Conservation (phyloP, 2,113 vertebrate species). For the Heteronetta atricapilla region DNA sequence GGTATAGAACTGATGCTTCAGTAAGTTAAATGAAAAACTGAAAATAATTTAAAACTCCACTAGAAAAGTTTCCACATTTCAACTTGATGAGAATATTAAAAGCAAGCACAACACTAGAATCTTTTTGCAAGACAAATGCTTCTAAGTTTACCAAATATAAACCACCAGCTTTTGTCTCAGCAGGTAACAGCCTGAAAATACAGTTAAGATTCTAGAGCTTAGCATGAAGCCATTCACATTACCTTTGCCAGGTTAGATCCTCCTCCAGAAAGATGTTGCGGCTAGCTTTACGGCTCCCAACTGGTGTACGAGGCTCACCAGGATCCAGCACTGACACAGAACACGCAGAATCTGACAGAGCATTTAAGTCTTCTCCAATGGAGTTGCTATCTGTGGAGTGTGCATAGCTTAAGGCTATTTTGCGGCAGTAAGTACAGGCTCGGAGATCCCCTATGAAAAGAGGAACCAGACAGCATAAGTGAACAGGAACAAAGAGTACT, state of each 20-base stretch:
- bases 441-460: slow-evolving; percentile 88
- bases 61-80: background rate
- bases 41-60: background rate
- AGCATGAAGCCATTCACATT: background rate
- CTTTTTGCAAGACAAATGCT: background rate
- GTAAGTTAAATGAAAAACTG: background rate
- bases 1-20: background rate
- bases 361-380: slow-evolving; percentile 92
- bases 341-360: slow-evolving; percentile 88
- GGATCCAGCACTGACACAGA: slow-evolving; percentile 89
- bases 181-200: background rate
- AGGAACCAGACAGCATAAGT: background rate
- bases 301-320: slow-evolving; percentile 90
- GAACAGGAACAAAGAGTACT: slow-evolving; percentile 8
- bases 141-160: background rate
- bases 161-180: background rate
- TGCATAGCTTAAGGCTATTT: slow-evolving; percentile 94
- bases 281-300: slow-evolving; percentile 92
- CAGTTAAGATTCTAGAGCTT: background rate
- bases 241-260: slow-evolving; percentile 97
- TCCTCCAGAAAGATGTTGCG: slow-evolving; percentile 98
- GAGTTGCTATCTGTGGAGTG: slow-evolving; percentile 93
- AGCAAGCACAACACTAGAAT: background rate
- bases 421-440: slow-evolving; percentile 96
- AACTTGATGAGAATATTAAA: background rate